A percentile compares a stretch with the other conserved stretches of the same genome.
Evolutionary conservation across 53 echinoderm and acorn worm species (phyloP).

Genomic region (Holothuria scabra): DNA sequence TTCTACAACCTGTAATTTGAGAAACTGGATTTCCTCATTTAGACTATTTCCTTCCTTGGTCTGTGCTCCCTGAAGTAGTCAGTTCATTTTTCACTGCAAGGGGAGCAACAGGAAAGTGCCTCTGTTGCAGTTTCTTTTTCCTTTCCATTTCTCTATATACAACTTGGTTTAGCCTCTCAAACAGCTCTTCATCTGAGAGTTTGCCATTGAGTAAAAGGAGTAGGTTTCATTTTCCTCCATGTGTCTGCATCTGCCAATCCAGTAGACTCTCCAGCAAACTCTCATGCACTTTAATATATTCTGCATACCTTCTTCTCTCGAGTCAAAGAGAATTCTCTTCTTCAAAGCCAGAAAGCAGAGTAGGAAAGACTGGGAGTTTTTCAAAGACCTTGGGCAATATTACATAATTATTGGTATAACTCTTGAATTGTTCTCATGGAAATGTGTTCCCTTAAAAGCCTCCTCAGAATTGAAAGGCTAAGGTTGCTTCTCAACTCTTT

Average conservation of each 20-base stretch:
- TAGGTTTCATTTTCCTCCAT: no score
- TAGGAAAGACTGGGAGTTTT: conserved; percentile 22
- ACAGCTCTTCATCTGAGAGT: no score
- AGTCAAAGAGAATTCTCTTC: conserved; percentile 33
- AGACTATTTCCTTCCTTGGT: not conserved
- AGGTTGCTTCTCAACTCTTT: conserved; percentile 10
- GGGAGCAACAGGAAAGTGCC: not conserved
- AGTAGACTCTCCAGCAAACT: not conserved
- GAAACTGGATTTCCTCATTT: not conserved
- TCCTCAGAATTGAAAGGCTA: conserved; percentile 20
- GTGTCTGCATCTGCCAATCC: not conserved
- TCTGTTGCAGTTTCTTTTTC: not conserved
- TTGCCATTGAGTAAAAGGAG: no score
- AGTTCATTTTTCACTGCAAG: not conserved
- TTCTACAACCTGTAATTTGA: not conserved
- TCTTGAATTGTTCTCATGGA: conserved; percentile 30
- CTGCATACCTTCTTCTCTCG: conserved; percentile 7
- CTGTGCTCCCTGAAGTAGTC: not conserved
- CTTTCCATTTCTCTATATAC: no score
- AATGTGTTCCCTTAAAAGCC: conserved; percentile 36
- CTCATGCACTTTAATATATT: not conserved
- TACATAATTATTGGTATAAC: no score
- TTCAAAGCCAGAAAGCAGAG: conserved; percentile 30
- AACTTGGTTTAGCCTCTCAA: conserved; percentile 19
- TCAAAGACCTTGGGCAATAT: not conserved